These are phyloP conservation scores for Papilio dardanus DNA, from an alignment of 1,140 invertebrate genomes.

Conservation along the genomic window DNA sequence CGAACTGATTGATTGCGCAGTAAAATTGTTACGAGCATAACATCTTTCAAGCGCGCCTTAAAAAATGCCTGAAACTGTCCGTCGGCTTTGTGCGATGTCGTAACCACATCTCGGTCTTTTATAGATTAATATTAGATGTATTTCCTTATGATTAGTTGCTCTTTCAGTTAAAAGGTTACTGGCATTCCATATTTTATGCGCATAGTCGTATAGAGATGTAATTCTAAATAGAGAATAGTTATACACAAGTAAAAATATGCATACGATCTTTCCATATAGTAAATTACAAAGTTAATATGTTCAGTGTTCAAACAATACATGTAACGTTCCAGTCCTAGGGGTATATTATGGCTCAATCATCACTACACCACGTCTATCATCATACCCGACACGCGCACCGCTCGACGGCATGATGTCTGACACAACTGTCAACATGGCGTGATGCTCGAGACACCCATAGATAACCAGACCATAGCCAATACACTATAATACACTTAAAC, in stretches of 20 bases:
- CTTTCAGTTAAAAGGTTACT: constrained; percentile 3
- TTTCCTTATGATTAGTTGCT: constrained; percentile 21
- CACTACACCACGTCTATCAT: no score
- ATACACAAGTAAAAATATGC: not conserved
- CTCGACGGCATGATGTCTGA: no score
- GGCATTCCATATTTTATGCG: not conserved
- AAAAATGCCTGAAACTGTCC: constrained; percentile 32
- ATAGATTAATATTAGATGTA: constrained; percentile 6
- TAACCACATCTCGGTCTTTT: constrained; percentile 12
- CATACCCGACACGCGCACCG: no score
- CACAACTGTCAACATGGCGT: no score
- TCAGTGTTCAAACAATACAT: not conserved
- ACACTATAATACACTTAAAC: not conserved
- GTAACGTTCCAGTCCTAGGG: no score
- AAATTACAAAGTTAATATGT: not conserved
- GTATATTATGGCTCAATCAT: no score
- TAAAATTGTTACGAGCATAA: constrained; percentile 42
- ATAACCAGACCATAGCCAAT: no score
- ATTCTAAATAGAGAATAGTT: not conserved
- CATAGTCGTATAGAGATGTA: not conserved
- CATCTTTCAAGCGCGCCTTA: constrained; percentile 33
- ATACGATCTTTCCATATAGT: not conserved
- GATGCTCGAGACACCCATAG: no score
- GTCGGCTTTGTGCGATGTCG: constrained; percentile 20
- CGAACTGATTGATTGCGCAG: constrained; percentile 38